Base-by-base conservation (phyloP, 2,113 vertebrate species). In the Himantopus leucocephalus region DNA sequence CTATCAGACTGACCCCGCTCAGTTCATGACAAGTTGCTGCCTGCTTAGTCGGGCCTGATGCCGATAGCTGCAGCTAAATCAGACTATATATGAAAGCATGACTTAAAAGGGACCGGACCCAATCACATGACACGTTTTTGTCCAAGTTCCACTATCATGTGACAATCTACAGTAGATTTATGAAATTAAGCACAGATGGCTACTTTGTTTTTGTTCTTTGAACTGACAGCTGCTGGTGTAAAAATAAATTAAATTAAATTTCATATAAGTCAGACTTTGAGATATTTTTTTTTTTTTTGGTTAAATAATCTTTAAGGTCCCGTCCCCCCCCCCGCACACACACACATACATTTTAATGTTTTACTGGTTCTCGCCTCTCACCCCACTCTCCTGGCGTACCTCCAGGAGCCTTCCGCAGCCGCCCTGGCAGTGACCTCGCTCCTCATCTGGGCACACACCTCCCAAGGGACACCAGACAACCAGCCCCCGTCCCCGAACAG, bases 161-260 rank as follows among this genome's bases (percentile, higher is more conserved):
- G 98, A 97, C 98, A 97, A 96, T 97, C 96, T 93, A 97, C 97
- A 97, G 98, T 89, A 97, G 98, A 98, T 97, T 98, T 98, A 98
- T 98, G 97, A 98, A 98, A 98, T 98, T 97, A 97, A 97, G 98
- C 98, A 98, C 98, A 98, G 98, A 98, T 98, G 98, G 98, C 98
- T 98, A 98, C 98, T 98, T 98, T 98, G 98, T 98, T 98, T 98
- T 98, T 98, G 98, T 98, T 98, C 98, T 98, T 98, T 98, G 98
- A 98, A 98, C 98, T 98, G 98, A 98, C 98, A 98, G 98, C 98
- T 98, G 98, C 98, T 98, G 97, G 98, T 98, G 97, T 98, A 98
- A 98, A 98, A 98, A 98, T 98, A 98, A 98, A 98, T 98, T 98
- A 98, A 98, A 98, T 98, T 98, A 98, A 98, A 98, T 98, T 98